These are phyloP conservation scores for Luffia ferchaultella DNA, from an alignment of 2,888 invertebrate genomes.

Conservation along the genomic window DNA sequence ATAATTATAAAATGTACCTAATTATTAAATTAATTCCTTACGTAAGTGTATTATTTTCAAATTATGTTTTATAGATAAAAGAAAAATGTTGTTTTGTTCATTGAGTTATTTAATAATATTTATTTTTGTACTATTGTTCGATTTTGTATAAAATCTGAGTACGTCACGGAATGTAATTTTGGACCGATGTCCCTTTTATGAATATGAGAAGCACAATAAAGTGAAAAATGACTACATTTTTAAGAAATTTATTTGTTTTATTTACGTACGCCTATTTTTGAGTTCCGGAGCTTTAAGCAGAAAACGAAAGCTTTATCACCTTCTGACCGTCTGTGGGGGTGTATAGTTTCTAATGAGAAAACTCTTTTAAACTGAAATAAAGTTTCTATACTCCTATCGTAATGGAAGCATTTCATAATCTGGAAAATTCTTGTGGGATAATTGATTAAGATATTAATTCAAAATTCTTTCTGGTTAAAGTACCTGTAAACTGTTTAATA, in stretches of 20 bases:
- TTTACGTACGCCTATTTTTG: neutral
- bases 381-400: too few species aligned
- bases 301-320: too few species aligned
- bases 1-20: neutral
- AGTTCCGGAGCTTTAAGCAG: too few species aligned
- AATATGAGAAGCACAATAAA: slow-evolving; percentile 63
- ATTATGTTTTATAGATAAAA: neutral
- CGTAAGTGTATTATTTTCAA: neutral
- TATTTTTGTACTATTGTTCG: slow-evolving; percentile 45
- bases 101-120: slow-evolving; percentile 32
- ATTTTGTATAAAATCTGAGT: slow-evolving; percentile 37
- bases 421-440: too few species aligned
- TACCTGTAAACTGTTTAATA: too few species aligned
- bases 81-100: neutral
- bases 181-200: slow-evolving; percentile 42
- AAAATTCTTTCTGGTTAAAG: too few species aligned
- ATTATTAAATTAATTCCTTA: neutral
- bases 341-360: too few species aligned
- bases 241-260: slow-evolving; percentile 28
- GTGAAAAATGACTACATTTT: slow-evolving; percentile 62
- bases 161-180: slow-evolving; percentile 42
- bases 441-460: too few species aligned
- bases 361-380: too few species aligned
- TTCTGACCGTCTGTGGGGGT: too few species aligned
- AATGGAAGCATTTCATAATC: too few species aligned